Conservation (phyloP, 2,797 vertebrate genomes). For the Odontamblyopus rebecca region DNA sequence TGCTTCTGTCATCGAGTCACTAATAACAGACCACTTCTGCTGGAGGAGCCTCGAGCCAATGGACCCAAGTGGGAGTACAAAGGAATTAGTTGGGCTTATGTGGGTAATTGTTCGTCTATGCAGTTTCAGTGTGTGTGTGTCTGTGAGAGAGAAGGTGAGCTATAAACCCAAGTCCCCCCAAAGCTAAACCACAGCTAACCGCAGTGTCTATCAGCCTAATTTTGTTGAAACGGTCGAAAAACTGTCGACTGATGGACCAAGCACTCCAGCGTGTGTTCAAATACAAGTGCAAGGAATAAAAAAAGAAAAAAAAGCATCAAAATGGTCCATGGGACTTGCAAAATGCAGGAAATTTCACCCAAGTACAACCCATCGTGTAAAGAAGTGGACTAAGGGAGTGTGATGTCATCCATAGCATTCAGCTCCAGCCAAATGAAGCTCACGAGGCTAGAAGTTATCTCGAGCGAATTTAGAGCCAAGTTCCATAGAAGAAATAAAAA, state of each 20-base stretch:
- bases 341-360: no score
- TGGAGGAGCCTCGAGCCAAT: conserved; percentile 43
- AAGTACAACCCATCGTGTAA: no score
- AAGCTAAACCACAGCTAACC: conserved; percentile 58
- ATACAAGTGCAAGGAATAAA: not conserved
- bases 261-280: conserved; percentile 23
- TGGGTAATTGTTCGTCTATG: conserved; percentile 17
- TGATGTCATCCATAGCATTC: no score
- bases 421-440: no score
- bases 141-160: conserved; percentile 20
- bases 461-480: no score
- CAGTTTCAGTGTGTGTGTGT: not conserved
- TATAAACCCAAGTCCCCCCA: conserved; percentile 26
- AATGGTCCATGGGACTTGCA: not conserved
- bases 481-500: no score
- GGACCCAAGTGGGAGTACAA: conserved; percentile 37
- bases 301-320: not conserved
- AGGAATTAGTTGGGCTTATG: conserved; percentile 17
- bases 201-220: conserved; percentile 28
- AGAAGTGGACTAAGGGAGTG: no score
- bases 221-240: conserved; percentile 35
- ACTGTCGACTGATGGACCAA: conserved; percentile 21
- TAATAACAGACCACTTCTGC: conserved; percentile 65
- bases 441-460: no score
- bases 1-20: conserved; percentile 55